A percentile compares a stretch with the other conserved stretches of the same genome.
Conservation (phyloP, 2,113 vertebrate species). For the Neoarius graeffei region DNA sequence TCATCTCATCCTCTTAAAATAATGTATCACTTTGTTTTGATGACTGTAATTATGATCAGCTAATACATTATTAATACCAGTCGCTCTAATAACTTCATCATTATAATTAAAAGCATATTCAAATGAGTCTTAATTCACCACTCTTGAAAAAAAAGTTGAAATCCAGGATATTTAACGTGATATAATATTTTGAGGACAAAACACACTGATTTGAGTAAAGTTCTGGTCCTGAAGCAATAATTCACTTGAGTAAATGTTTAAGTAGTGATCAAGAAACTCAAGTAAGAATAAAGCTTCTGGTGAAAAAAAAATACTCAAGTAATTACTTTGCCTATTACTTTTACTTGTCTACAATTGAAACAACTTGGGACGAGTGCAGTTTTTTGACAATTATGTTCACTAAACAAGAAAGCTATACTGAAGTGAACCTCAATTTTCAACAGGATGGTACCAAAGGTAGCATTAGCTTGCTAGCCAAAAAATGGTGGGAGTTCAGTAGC, state of each 20-base stretch:
- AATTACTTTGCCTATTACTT: not conserved
- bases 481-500: not conserved
- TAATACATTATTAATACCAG: slow-evolving; percentile 50
- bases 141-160: not conserved
- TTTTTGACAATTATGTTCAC: not conserved
- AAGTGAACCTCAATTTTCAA: not conserved
- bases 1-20: not conserved
- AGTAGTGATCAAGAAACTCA: not conserved
- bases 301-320: not conserved
- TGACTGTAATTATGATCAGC: slow-evolving; percentile 47
- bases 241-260: not conserved
- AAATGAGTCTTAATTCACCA: slow-evolving; percentile 13
- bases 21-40: slow-evolving; percentile 28
- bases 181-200: not conserved
- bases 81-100: slow-evolving; percentile 35
- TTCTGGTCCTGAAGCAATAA: not conserved
- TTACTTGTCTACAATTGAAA: not conserved
- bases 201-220: not conserved
- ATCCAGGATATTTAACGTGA: not conserved
- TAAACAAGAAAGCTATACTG: not conserved
- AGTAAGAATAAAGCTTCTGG: not conserved
- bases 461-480: not conserved
- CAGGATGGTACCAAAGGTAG: no score
- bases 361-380: not conserved
- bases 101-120: slow-evolving; percentile 39